These are phyloP conservation scores for Sternotherus odoratus DNA, from an alignment of 2,797 vertebrate species.

Conservation along the genomic window DNA sequence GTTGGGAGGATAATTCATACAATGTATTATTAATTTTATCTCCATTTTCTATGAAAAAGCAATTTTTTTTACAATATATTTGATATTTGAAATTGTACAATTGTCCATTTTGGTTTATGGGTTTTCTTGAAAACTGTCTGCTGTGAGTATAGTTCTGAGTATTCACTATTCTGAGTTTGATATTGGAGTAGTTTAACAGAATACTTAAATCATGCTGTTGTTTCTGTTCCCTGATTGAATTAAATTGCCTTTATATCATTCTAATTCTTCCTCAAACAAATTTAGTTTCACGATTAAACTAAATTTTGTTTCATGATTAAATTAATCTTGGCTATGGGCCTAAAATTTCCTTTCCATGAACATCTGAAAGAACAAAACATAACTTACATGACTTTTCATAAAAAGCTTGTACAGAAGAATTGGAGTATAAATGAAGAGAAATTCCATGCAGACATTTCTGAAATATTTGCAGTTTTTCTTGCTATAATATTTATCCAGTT, in stretches of 20 bases:
- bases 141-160: background rate
- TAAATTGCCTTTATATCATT: constrained; percentile 33
- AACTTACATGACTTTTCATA: constrained; percentile 61
- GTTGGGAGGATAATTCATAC: background rate
- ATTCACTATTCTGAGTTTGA: background rate
- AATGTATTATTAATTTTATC: background rate
- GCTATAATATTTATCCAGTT: background rate
- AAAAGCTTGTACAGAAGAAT: constrained; percentile 41
- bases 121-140: background rate
- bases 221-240: constrained; percentile 42
- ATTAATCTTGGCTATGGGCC: constrained; percentile 58
- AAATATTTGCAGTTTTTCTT: constrained; percentile 30
- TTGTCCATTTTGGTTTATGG: background rate
- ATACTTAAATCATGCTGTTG: background rate
- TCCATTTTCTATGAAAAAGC: background rate
- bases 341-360: constrained; percentile 66
- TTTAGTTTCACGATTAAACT: constrained; percentile 40
- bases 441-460: constrained; percentile 53
- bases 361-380: constrained; percentile 63
- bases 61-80: background rate
- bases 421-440: constrained; percentile 48
- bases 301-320: constrained; percentile 65
- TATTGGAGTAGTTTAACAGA: constrained; percentile 1
- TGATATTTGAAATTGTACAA: background rate
- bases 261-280: constrained; percentile 62